Conservation (phyloP, 2,797 vertebrate species). For the Jordanella pulchra region DNA sequence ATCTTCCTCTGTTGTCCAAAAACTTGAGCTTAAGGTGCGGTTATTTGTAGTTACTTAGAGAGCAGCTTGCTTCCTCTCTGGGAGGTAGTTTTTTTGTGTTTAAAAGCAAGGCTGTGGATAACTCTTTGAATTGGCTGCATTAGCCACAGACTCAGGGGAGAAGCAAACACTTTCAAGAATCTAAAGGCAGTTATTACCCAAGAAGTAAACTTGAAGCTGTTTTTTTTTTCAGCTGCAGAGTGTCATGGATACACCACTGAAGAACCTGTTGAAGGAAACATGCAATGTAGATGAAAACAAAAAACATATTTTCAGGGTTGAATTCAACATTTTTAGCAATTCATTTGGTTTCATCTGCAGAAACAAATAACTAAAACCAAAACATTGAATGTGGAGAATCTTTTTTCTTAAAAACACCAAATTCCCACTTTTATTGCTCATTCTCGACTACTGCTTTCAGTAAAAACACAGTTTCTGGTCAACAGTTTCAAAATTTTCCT, state of each 20-base stretch:
- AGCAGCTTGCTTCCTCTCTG: slow-evolving; percentile 14
- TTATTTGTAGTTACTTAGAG: slow-evolving; percentile 26
- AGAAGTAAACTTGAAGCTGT: slow-evolving; percentile 3
- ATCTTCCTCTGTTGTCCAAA: slow-evolving; percentile 10
- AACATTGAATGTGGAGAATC: background rate
- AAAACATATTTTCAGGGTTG: background rate
- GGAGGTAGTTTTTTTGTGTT: slow-evolving; percentile 14
- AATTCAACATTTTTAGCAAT: background rate
- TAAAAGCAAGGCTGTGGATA: slow-evolving; percentile 20
- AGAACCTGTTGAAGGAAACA: background rate
- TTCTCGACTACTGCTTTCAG: slow-evolving; percentile 19
- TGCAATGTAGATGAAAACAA: background rate
- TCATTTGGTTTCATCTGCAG: background rate
- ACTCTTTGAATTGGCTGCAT: slow-evolving; percentile 8
- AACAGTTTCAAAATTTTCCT: slow-evolving; percentile 26
- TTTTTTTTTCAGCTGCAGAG: background rate
- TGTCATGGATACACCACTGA: background rate
- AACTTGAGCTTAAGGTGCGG: slow-evolving; percentile 26
- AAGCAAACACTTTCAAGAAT: slow-evolving; percentile 23
- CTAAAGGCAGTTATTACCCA: slow-evolving; percentile 7
- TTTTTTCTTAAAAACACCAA: background rate
- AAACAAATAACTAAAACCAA: background rate
- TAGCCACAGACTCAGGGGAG: slow-evolving; percentile 5
- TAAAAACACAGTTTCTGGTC: slow-evolving; percentile 12
- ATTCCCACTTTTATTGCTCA: background rate